phyloP scores from a whole-genome alignment of 2,113 vertebrate species.

The Syrmaticus mikado region DNA sequence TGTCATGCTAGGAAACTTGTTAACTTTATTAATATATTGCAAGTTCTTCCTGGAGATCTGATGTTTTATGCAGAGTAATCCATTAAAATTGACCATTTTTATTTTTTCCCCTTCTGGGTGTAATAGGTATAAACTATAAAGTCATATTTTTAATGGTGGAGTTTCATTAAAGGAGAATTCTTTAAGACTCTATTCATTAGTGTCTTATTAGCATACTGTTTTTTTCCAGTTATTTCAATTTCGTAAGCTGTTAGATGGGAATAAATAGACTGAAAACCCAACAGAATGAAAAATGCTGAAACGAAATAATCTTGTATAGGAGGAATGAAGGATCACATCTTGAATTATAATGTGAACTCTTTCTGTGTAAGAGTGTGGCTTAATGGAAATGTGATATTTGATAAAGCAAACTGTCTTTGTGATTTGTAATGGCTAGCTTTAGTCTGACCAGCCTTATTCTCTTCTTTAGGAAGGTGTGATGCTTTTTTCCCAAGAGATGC shows the following conservation, averaged over 20 bases:
- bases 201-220: conserved; percentile 2
- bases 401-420: conserved; percentile 45
- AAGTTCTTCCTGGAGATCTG: neutral
- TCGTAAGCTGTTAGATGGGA: neutral
- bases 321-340: conserved; percentile 57
- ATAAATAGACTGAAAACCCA: conserved; percentile 64
- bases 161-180: neutral
- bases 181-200: neutral
- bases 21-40: conserved; percentile 36
- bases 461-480: neutral
- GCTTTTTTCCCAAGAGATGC: neutral
- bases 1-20: neutral
- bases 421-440: conserved; percentile 45
- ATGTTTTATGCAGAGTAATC: conserved; percentile 27
- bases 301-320: conserved; percentile 49
- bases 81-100: neutral
- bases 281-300: conserved; percentile 44
- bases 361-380: conserved; percentile 40
- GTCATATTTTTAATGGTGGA: neutral
- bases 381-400: conserved; percentile 51
- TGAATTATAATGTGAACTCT: conserved; percentile 61
- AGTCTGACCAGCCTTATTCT: conserved; percentile 1
- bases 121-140: conserved; percentile 2
- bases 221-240: neutral
- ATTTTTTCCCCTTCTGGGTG: neutral